Percentiles rank a stretch among this genome's conserved stretches.
phyloP scores from a whole-genome alignment of 2,113 vertebrate genomes.

The Microtus pennsylvanicus region DNA sequence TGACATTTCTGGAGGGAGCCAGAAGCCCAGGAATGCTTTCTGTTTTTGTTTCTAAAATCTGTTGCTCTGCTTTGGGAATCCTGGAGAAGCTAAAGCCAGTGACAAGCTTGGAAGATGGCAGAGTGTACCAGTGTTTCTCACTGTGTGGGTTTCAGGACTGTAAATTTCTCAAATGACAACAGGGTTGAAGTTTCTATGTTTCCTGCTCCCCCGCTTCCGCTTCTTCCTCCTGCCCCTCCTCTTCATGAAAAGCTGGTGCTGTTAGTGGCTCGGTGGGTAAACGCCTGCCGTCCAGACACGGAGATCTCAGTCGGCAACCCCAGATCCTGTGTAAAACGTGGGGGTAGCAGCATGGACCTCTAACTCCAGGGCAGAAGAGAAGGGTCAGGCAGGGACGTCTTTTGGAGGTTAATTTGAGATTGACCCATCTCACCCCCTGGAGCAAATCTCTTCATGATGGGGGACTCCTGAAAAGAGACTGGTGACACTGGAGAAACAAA shows the following conservation, averaged over 20 bases:
- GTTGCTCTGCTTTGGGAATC: neutral
- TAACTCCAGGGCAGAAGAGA: neutral
- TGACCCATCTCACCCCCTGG: neutral
- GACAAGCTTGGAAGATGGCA: accelerated
- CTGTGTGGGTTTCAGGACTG: neutral
- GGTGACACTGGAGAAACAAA: neutral
- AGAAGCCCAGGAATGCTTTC: neutral
- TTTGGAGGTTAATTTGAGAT: neutral
- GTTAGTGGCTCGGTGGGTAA: neutral
- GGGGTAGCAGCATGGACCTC: too few species aligned
- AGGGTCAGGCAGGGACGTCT: neutral
- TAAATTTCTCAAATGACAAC: neutral
- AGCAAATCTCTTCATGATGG: neutral
- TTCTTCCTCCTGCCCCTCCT: neutral
- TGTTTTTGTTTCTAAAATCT: too few species aligned
- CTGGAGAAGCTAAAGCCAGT: neutral
- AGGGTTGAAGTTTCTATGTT: neutral
- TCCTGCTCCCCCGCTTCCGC: neutral
- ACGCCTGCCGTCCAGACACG: neutral
- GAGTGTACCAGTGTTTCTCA: too few species aligned
- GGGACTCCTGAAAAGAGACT: neutral
- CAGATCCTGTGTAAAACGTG: neutral
- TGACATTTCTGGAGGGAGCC: neutral
- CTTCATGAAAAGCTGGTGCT: neutral
- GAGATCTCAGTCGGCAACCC: neutral